Evolutionary conservation across 2,797 vertebrate genomes (phyloP).

Genomic region (Pseudochirops cupreus): DNA sequence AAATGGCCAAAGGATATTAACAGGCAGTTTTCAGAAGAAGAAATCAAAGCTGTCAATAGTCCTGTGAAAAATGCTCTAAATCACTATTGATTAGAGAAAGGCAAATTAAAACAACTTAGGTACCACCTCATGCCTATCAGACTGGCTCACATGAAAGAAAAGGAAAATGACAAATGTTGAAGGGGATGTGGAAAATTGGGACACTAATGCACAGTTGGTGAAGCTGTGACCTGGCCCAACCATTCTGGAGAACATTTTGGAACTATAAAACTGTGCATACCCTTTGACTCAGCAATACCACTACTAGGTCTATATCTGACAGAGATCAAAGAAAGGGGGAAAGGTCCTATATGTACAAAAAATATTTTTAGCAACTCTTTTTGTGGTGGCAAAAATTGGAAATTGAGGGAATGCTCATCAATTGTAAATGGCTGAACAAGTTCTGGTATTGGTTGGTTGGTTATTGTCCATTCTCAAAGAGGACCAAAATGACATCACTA

Average conservation of each 20-base stretch:
- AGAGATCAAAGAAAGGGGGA: not conserved
- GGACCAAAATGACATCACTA: too few species aligned
- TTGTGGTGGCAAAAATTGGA: not conserved
- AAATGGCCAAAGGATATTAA: not conserved
- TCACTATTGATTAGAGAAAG: not conserved
- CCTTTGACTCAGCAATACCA: not conserved
- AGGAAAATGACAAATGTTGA: not conserved
- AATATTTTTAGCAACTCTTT: not conserved
- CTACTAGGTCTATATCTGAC: not conserved
- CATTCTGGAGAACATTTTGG: not conserved
- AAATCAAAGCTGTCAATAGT: not conserved
- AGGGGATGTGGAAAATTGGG: not conserved
- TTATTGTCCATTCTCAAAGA: too few species aligned
- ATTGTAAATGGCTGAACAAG: not conserved
- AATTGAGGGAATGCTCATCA: not conserved
- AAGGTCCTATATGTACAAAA: not conserved
- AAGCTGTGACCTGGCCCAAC: not conserved
- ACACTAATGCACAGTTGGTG: not conserved
- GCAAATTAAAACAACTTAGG: not conserved
- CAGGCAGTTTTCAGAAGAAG: not conserved
- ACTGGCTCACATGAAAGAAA: not conserved
- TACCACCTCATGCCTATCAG: not conserved
- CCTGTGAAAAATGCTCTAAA: not conserved
- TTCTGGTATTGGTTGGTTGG: too few species aligned
- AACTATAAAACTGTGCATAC: not conserved